Conservation (phyloP, 2,797 vertebrate species). For the Siniperca obscura region DNA sequence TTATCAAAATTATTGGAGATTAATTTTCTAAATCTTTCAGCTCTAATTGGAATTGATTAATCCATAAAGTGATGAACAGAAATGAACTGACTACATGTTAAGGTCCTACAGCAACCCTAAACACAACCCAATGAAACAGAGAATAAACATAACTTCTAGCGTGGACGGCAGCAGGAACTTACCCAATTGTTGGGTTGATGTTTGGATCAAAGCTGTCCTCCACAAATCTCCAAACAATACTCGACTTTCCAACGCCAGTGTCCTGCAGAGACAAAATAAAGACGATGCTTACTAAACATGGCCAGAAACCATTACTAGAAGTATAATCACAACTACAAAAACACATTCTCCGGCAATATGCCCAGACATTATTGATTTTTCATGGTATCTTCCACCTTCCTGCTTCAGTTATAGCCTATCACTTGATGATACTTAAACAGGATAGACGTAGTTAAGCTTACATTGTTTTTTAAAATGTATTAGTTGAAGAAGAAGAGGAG, state of each 20-base stretch:
- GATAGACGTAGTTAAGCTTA: neutral
- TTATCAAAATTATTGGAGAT: neutral
- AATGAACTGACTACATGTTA: neutral
- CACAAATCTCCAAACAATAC: constrained; percentile 95
- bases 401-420: neutral
- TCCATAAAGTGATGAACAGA: neutral
- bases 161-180: constrained; percentile 65
- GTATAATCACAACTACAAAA: constrained; percentile 21
- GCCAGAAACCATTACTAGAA: constrained; percentile 9
- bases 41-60: neutral
- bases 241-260: constrained; percentile 91
- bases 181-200: constrained; percentile 99
- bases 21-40: neutral
- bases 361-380: neutral
- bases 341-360: constrained; percentile 25
- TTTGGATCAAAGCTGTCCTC: constrained; percentile 99
- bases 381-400: constrained; percentile 15
- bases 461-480: neutral
- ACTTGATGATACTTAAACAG: constrained; percentile 3
- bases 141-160: neutral
- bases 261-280: constrained; percentile 78
- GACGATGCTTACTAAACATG: constrained; percentile 30
- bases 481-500: neutral
- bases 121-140: neutral
- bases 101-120: neutral